These are phyloP conservation scores for Gasterosteus aculeatus DNA, from an alignment of 2,113 vertebrate genomes.

Conservation along the genomic window DNA sequence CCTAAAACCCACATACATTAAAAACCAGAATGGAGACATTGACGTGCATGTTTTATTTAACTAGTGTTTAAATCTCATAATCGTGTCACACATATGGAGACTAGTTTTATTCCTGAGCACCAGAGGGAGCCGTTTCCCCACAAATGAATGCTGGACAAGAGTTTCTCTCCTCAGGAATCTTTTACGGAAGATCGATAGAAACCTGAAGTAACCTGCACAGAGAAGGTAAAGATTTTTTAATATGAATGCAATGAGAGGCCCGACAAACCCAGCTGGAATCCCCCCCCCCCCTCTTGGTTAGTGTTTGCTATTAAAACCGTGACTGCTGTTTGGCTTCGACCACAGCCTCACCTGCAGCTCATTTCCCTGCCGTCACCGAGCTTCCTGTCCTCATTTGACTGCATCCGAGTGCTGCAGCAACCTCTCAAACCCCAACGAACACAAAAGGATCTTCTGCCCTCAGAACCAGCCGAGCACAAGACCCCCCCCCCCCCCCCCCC, in stretches of 20 bases:
- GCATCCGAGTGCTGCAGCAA: constrained; percentile 60
- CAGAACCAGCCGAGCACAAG: neutral
- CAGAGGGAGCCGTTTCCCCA: constrained; percentile 66
- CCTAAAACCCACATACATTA: no score
- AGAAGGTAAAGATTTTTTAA: neutral
- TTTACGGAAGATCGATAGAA: neutral
- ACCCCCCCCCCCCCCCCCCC: neutral
- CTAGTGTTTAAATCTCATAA: neutral
- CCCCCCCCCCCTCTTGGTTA: neutral
- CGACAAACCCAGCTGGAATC: constrained; percentile 9
- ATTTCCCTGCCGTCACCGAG: constrained; percentile 66
- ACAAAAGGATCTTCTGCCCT: neutral
- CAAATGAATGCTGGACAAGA: constrained; percentile 36
- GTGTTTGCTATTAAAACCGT: constrained; percentile 15
- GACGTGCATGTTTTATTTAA: no score
- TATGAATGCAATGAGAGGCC: neutral
- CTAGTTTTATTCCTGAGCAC: constrained; percentile 40
- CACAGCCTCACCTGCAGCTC: constrained; percentile 69
- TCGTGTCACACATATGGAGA: neutral
- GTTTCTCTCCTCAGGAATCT: neutral
- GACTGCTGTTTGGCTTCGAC: constrained; percentile 36
- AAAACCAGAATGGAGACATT: no score
- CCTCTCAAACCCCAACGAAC: constrained; percentile 34
- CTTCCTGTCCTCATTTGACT: constrained; percentile 76
- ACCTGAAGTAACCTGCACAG: neutral